Conservation (phyloP, 2,888 invertebrate genomes). For the Pseudanteris insignis region DNA sequence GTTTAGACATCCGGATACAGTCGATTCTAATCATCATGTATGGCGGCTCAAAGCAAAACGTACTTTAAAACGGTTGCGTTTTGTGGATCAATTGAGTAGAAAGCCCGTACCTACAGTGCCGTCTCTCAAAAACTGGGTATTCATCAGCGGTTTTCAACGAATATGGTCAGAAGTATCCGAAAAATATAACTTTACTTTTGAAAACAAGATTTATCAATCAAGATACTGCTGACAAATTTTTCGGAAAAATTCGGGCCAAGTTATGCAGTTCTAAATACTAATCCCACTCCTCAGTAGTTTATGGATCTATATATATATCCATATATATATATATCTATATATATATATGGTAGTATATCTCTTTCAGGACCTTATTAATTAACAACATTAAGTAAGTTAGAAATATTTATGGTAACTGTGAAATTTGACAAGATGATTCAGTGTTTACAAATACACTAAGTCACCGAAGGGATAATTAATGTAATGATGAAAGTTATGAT, state of each 20-base stretch:
- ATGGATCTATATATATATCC: too few relatives aligned
- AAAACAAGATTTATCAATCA: conserved; percentile 14
- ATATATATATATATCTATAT: too few relatives aligned
- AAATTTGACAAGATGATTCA: neutral
- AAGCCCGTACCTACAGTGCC: neutral
- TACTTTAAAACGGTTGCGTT: neutral
- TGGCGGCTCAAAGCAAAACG: neutral
- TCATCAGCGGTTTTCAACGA: conserved; percentile 1
- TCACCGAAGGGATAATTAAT: too few relatives aligned
- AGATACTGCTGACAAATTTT: conserved; percentile 26
- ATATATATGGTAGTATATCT: too few relatives aligned
- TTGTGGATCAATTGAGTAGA: neutral
- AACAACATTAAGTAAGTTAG: conserved; percentile 3
- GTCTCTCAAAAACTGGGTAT: conserved; percentile 12
- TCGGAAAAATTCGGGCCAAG: conserved; percentile 16
- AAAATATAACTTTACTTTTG: conserved; percentile 7
- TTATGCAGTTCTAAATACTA: conserved; percentile 6
- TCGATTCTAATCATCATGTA: neutral
- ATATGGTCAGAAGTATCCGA: conserved; percentile 3
- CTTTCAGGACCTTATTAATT: conserved; percentile 9
- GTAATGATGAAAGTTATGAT: too few relatives aligned
- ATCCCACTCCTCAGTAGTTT: conserved; percentile 12
- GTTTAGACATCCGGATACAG: neutral
- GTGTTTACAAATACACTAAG: too few relatives aligned
- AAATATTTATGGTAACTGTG: neutral